A percentile compares a stretch with the other conserved stretches of the same genome.
phyloP scores from a whole-genome alignment of 2,797 vertebrate species.

The Tenualosa thibaudeaui region DNA sequence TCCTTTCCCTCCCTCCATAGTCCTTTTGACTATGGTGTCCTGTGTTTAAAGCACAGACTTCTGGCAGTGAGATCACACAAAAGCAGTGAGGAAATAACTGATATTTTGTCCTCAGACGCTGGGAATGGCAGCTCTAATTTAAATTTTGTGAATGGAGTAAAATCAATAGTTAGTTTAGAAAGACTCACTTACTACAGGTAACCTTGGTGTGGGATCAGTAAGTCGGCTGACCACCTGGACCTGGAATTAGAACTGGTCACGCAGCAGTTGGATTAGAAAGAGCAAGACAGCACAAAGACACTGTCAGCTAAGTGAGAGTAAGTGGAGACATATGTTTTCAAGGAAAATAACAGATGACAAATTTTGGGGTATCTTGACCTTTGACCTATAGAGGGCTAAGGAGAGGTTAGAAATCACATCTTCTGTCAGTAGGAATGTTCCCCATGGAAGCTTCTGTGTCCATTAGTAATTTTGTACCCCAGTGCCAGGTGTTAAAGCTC shows the following conservation, averaged over 20 bases:
- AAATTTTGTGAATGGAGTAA: background rate
- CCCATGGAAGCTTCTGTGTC: background rate
- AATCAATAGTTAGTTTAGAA: background rate
- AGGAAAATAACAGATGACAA: background rate
- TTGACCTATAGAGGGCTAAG: background rate
- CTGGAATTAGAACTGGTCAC: background rate
- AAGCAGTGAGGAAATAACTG: background rate
- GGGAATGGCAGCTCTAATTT: background rate
- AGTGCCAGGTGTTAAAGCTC: constrained; percentile 1
- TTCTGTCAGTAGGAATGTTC: background rate
- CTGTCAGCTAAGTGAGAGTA: background rate
- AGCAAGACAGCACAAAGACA: background rate
- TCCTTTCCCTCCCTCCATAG: background rate
- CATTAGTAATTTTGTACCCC: background rate
- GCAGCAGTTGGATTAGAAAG: background rate
- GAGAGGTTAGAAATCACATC: background rate
- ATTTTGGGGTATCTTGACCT: background rate
- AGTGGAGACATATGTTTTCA: background rate
- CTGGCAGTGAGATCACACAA: background rate
- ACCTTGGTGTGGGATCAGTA: background rate
- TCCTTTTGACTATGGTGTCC: background rate
- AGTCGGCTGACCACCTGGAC: background rate
- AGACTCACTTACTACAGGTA: background rate
- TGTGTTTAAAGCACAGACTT: background rate
- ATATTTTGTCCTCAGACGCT: background rate